Percentiles rank a stretch among this genome's conserved stretches.
phyloP scores from a whole-genome alignment of 1,140 invertebrate genomes.

The Acromyrmex heyeri region DNA sequence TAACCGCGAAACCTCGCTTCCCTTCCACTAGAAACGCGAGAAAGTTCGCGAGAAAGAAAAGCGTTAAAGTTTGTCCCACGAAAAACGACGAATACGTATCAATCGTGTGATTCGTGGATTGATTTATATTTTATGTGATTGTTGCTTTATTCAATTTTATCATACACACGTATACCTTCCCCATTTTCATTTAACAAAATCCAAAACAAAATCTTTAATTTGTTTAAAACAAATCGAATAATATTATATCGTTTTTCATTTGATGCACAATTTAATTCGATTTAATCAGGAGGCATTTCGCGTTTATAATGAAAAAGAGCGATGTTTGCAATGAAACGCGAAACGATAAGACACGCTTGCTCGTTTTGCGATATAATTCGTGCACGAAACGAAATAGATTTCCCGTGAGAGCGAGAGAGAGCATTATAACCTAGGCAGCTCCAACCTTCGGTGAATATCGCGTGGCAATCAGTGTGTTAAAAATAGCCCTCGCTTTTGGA shows the following conservation, averaged over 20 bases:
- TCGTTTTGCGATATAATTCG: conserved; percentile 55
- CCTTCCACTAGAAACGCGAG: conserved; percentile 4
- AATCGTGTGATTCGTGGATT: conserved; percentile 3
- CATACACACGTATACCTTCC: not conserved
- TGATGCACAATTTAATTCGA: conserved; percentile 13
- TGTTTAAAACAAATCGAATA: conserved; percentile 1
- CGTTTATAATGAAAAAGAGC: conserved; percentile 31
- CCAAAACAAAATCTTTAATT: not conserved
- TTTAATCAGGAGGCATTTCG: conserved; percentile 29
- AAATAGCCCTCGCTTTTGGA: conserved; percentile 23
- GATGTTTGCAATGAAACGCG: conserved; percentile 22
- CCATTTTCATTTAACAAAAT: conserved; percentile 12
- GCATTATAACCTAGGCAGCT: conserved; percentile 23
- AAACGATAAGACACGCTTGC: conserved; percentile 47
- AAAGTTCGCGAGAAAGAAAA: conserved; percentile 58
- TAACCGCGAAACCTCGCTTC: conserved; percentile 23
- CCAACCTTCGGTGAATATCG: not conserved
- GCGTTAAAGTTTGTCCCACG: conserved; percentile 31
- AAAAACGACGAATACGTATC: conserved; percentile 34
- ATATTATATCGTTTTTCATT: not conserved
- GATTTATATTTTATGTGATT: conserved; percentile 42
- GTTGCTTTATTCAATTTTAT: conserved; percentile 10
- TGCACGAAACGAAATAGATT: conserved; percentile 56
- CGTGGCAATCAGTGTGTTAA: conserved; percentile 39
- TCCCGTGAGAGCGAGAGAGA: conserved; percentile 13